Percentiles rank a stretch among this genome's conserved stretches.
These are phyloP conservation scores for Cephus spinipes DNA, from an alignment of 2,888 invertebrate species.

Conservation along the genomic window DNA sequence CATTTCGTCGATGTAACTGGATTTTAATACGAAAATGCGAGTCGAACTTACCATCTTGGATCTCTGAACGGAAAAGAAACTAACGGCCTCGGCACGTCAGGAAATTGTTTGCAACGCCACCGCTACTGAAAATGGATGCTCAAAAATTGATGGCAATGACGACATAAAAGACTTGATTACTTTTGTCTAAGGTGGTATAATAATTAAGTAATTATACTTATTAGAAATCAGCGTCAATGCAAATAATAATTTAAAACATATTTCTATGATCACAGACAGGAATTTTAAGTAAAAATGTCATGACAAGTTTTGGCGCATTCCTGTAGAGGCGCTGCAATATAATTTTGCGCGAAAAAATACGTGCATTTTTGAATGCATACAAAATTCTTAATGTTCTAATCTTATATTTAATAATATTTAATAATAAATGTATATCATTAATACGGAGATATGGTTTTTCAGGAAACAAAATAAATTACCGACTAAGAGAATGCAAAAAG, in stretches of 20 bases:
- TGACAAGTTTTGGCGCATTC: neutral
- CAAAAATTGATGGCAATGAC: neutral
- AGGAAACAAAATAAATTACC: neutral
- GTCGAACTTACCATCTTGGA: slow-evolving; percentile 59
- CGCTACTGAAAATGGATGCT: slow-evolving; percentile 12
- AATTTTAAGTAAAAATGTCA: slow-evolving; percentile 6
- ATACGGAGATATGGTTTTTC: neutral
- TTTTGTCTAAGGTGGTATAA: neutral
- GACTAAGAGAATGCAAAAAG: neutral
- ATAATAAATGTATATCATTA: neutral
- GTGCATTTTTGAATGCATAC: too few species aligned
- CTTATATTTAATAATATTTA: neutral
- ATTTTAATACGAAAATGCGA: slow-evolving; percentile 42
- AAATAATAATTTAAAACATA: slow-evolving; percentile 10
- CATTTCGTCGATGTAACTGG: slow-evolving; percentile 45
- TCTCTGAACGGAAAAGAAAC: slow-evolving; percentile 51
- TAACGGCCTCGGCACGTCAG: slow-evolving; percentile 11
- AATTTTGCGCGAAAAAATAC: neutral
- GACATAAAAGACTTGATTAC: neutral
- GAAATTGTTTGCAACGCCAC: slow-evolving; percentile 30
- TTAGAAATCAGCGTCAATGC: neutral
- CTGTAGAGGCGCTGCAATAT: neutral
- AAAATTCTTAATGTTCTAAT: neutral
- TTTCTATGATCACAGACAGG: neutral
- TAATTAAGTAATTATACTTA: neutral